These are phyloP conservation scores for Pseudomyrmex sp. DNA, from an alignment of 1,140 invertebrate genomes.

Conservation along the genomic window DNA sequence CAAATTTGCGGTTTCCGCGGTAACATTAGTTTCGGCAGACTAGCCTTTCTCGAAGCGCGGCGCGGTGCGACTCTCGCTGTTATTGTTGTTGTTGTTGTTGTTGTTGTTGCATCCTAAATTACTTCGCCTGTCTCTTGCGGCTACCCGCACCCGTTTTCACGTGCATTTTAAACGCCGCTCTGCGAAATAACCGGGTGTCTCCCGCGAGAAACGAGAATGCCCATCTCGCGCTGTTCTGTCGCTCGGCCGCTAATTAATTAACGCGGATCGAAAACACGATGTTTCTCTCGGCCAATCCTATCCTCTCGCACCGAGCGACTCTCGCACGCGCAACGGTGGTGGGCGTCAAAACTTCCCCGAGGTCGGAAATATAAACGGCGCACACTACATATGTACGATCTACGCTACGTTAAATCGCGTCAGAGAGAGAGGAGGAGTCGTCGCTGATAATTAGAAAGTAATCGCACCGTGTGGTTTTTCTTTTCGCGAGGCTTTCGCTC, in stretches of 20 bases:
- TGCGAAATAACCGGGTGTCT: constrained; percentile 43
- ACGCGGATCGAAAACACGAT: constrained; percentile 40
- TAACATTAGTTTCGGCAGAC: constrained; percentile 19
- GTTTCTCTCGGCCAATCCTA: background rate
- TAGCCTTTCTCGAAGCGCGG: background rate
- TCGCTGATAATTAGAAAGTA: constrained; percentile 56
- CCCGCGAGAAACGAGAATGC: constrained; percentile 24
- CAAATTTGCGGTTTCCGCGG: constrained; percentile 19
- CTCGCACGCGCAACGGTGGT: background rate
- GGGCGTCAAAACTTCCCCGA: background rate
- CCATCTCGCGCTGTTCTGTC: constrained; percentile 6
- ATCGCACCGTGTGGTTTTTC: constrained; percentile 1
- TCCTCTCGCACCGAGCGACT: background rate
- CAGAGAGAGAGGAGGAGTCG: constrained; percentile 15
- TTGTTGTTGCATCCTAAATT: constrained; percentile 36
- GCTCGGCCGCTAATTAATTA: constrained; percentile 47
- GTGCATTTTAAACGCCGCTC: constrained; percentile 22
- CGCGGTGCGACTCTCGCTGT: background rate
- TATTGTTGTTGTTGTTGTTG: too few relatives aligned
- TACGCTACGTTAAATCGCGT: constrained; percentile 47
- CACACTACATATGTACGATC: constrained; percentile 1
- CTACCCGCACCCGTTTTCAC: constrained; percentile 49
- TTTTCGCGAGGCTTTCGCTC: constrained; percentile 22
- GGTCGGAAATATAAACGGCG: constrained; percentile 15
- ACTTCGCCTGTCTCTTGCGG: constrained; percentile 52